phyloP scores from a whole-genome alignment of 1,140 invertebrate species.

The Melipona quadrifasciata region DNA sequence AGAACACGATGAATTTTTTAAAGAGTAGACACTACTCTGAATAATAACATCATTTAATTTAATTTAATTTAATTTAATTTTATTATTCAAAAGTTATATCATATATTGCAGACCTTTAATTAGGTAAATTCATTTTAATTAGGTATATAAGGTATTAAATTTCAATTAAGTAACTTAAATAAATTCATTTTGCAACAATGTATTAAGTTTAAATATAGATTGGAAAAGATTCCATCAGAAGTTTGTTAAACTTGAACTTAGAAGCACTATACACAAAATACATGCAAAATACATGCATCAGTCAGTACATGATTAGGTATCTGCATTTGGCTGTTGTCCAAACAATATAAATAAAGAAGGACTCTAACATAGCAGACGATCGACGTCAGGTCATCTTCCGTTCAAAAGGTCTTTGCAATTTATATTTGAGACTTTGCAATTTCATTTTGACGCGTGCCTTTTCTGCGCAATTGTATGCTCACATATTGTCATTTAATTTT shows the following conservation, averaged over 20 bases:
- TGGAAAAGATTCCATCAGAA: conserved; percentile 1
- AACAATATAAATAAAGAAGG: conserved; percentile 47
- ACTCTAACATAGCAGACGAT: conserved; percentile 21
- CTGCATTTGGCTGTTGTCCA: conserved; percentile 62
- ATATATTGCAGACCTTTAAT: background rate
- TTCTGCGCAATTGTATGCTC: conserved; percentile 2
- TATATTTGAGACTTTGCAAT: conserved; percentile 46
- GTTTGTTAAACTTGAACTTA: conserved; percentile 74
- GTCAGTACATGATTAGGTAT: conserved; percentile 10
- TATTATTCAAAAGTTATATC: background rate
- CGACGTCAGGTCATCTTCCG: conserved; percentile 35
- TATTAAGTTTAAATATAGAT: background rate
- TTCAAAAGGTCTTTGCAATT: conserved; percentile 28
- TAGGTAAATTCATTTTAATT: background rate
- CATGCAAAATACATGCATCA: conserved; percentile 14
- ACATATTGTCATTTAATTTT: background rate
- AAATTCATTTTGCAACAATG: background rate
- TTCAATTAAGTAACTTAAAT: no score
- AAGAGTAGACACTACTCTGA: background rate
- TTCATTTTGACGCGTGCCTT: background rate
- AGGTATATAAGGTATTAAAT: no score
- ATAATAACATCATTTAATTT: background rate
- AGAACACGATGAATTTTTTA: background rate
- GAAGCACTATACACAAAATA: background rate
- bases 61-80: background rate